Percentiles rank a stretch among this genome's conserved stretches.
Evolutionary conservation across 1,140 invertebrate species (phyloP).

Genomic region (Achroia grisella): DNA sequence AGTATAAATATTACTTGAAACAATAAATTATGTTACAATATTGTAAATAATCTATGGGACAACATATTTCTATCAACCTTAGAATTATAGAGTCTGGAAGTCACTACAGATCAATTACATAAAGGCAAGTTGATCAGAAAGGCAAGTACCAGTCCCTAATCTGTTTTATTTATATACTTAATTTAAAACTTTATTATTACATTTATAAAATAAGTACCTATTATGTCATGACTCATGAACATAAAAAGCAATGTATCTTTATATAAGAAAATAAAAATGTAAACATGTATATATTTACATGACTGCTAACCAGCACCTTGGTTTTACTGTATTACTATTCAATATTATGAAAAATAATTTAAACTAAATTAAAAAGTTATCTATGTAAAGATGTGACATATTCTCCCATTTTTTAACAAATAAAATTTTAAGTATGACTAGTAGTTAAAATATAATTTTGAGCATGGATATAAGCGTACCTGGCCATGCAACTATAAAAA

Average conservation of each 20-base stretch:
- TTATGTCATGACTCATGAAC: no score
- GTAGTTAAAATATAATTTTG: conserved; percentile 67
- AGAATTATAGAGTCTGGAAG: conserved; percentile 25
- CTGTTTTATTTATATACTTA: conserved; percentile 20
- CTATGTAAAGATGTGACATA: conserved; percentile 47
- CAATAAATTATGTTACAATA: conserved; percentile 2
- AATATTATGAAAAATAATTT: no score
- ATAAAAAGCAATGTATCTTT: conserved; percentile 6
- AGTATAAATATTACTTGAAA: not conserved
- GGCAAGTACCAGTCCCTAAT: conserved; percentile 53
- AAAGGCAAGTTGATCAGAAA: conserved; percentile 60
- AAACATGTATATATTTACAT: not conserved
- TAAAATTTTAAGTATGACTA: conserved; percentile 69
- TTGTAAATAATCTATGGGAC: conserved; percentile 8
- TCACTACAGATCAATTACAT: conserved; percentile 32
- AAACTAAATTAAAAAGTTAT: no score
- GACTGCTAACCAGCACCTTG: conserved; percentile 2
- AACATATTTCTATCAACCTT: conserved; percentile 7
- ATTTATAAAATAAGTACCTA: not conserved
- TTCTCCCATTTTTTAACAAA: conserved; percentile 35
- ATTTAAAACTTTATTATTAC: conserved; percentile 8
- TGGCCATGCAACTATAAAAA: conserved; percentile 69
- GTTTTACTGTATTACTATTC: not conserved
- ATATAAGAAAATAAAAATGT: conserved; percentile 17
- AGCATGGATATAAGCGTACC: conserved; percentile 69